phyloP scores from a whole-genome alignment of 2,888 invertebrate species.

The Troilus luridus region DNA sequence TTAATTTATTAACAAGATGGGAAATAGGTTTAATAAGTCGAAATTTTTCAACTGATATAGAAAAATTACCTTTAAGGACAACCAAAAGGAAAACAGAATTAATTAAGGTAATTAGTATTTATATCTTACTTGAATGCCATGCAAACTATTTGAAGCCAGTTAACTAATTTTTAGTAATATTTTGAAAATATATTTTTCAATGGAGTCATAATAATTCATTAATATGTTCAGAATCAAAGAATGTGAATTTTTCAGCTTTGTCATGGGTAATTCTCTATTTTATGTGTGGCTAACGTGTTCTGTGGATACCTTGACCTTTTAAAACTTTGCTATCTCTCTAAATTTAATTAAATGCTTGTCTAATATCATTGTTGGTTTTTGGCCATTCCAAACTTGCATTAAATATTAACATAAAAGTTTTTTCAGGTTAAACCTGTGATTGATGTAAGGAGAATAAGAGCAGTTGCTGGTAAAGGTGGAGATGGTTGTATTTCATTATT shows the following conservation, averaged over 20 bases:
- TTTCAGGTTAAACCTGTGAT: conserved; percentile 59
- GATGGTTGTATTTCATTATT: conserved; percentile 93
- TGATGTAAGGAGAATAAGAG: conserved; percentile 70
- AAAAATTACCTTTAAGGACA: not conserved
- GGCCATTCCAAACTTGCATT: too few species aligned
- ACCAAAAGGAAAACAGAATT: not conserved
- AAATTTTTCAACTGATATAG: conserved; percentile 13
- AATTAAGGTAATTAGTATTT: conserved; percentile 7
- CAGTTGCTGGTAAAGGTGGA: conserved; percentile 91
- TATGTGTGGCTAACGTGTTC: too few species aligned
- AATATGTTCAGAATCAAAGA: too few species aligned
- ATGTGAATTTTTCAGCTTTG: too few species aligned
- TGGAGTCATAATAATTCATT: too few species aligned
- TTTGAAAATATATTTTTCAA: not conserved
- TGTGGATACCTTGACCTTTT: too few species aligned
- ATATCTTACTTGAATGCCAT: not conserved
- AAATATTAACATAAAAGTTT: not conserved
- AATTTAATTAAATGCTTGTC: too few species aligned
- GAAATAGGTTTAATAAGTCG: not conserved
- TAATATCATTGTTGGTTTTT: too few species aligned
- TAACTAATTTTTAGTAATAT: not conserved
- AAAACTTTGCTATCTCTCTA: too few species aligned
- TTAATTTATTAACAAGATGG: conserved; percentile 18
- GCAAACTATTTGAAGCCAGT: not conserved
- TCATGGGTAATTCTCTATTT: too few species aligned